Conservation (phyloP, 2,888 invertebrate species). For the Habroteleia sp. region DNA sequence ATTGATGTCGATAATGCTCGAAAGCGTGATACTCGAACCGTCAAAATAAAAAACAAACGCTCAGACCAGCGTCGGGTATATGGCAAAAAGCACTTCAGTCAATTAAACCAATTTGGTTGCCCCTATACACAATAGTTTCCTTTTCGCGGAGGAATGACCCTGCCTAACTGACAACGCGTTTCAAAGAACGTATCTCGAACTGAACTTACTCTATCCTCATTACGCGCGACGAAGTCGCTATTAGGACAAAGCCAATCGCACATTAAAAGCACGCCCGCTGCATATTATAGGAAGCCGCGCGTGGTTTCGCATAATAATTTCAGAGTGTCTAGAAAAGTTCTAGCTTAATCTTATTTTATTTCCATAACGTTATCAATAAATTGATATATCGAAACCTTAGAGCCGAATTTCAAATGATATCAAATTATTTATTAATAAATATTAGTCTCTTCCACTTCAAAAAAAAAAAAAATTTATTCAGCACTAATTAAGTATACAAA, state of each 20-base stretch:
- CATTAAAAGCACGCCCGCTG: conserved; percentile 52
- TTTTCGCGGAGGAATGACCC: conserved; percentile 63
- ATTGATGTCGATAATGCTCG: conserved; percentile 2
- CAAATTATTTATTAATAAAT: too few species aligned
- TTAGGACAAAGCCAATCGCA: conserved; percentile 52
- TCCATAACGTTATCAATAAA: too few species aligned
- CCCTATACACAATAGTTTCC: conserved; percentile 61
- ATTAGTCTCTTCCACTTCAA: too few species aligned
- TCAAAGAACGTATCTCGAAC: conserved; percentile 31
- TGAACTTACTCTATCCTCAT: conserved; percentile 50
- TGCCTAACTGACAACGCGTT: conserved; percentile 13
- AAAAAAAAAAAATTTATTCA: too few species aligned
- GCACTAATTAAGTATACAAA: too few species aligned
- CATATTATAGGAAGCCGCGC: conserved; percentile 34
- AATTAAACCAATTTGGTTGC: conserved; percentile 71
- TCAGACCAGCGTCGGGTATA: conserved; percentile 61
- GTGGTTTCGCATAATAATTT: conserved; percentile 51
- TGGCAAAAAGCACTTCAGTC: conserved; percentile 66
- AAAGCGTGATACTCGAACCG: conserved; percentile 8
- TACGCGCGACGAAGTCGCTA: conserved; percentile 38
- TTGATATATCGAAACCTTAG: too few species aligned
- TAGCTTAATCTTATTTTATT: conserved; percentile 12
- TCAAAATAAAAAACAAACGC: conserved; percentile 26
- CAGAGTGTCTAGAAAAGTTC: conserved; percentile 23
- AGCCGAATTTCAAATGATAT: too few species aligned